A percentile compares a stretch with the other conserved stretches of the same genome.
These are phyloP conservation scores for Eubasilissa splendida DNA, from an alignment of 2,888 invertebrate species.

Conservation along the genomic window DNA sequence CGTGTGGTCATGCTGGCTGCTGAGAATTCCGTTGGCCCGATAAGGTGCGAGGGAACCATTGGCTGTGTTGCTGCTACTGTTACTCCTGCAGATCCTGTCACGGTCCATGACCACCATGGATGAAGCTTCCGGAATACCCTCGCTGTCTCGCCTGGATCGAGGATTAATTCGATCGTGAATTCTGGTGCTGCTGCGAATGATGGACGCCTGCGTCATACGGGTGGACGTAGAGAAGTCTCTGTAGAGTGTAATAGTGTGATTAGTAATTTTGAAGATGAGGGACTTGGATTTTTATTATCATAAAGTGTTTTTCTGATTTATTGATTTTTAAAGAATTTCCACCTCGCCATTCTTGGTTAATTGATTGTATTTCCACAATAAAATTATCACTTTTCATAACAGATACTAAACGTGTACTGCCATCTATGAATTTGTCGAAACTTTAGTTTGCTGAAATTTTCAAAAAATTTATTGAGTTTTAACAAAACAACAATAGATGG, in stretches of 20 bases:
- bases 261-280: neutral
- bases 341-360: no score
- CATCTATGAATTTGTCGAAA: conserved; percentile 18
- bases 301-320: no score
- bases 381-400: no score
- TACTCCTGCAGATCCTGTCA: conserved; percentile 33
- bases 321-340: no score
- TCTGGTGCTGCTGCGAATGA: conserved; percentile 51
- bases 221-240: conserved; percentile 57
- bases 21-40: conserved; percentile 41
- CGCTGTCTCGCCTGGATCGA: conserved; percentile 42
- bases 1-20: conserved; percentile 49
- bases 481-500: conserved; percentile 14
- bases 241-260: conserved; percentile 32
- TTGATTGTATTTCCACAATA: no score
- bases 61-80: conserved; percentile 31
- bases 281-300: no score
- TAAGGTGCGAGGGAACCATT: neutral
- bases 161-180: conserved; percentile 45
- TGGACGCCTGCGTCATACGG: conserved; percentile 56
- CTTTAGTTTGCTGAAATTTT: neutral
- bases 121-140: conserved; percentile 46
- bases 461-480: neutral
- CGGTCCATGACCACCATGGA: conserved; percentile 51
- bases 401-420: conserved; percentile 1